phyloP scores from a whole-genome alignment of 2,113 vertebrate species.

The Beaufortia kweichowensis region DNA sequence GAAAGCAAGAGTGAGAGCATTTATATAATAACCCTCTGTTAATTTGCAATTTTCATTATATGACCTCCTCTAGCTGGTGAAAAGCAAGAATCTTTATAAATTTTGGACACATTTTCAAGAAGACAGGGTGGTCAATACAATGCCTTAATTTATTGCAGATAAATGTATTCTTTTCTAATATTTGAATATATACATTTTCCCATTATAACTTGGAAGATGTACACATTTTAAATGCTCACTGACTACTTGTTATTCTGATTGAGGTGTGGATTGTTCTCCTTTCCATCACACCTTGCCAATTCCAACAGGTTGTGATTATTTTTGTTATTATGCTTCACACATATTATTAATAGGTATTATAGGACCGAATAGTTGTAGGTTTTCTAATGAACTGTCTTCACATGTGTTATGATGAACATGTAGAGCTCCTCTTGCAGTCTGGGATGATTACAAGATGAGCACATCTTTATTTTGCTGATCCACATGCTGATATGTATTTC shows the following conservation, averaged over 20 bases:
- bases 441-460: constrained; percentile 19
- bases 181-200: neutral
- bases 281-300: neutral
- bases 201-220: too few species aligned
- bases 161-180: neutral
- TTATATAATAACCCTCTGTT: neutral
- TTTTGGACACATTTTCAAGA: neutral
- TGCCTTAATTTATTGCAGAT: neutral
- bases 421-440: neutral
- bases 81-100: neutral
- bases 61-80: neutral
- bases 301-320: neutral
- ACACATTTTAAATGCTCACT: too few species aligned
- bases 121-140: neutral
- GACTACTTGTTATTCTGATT: too few species aligned
- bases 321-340: neutral
- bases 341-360: neutral
- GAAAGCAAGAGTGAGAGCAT: neutral
- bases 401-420: constrained; percentile 9
- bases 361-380: neutral
- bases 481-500: constrained; percentile 18
- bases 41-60: neutral
- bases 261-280: too few species aligned
- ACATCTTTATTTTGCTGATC: constrained; percentile 14
- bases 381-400: neutral